Base-by-base conservation (phyloP, 2,797 vertebrate genomes). In the Crax fasciolata region DNA sequence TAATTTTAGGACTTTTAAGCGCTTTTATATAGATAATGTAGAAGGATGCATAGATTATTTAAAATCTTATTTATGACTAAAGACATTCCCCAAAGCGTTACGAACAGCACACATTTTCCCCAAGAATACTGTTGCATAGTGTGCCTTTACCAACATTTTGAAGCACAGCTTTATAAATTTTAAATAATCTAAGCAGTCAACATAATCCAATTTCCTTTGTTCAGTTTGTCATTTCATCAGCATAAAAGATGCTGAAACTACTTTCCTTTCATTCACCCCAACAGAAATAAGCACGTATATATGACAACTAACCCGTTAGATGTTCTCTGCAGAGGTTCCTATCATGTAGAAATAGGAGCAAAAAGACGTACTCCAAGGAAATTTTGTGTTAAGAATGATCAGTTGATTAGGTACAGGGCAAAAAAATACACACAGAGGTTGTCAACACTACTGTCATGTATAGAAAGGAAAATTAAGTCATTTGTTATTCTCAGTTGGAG, bases 391-490 rank as follows among this genome's bases (percentile, higher is more conserved):
- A 24, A 82, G 67, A 94, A 86, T 49, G 59, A 93, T 90, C 73
- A 79, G 66, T 83, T 94, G 84, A 93, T 84, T 81, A 93, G 59
- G 82, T 91, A 94, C 44, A 87, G 63, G 61, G 67, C 55, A 96
- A 91, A 96, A 94, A 96, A 89, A 93, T 80, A 93, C 35, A 90
- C 55, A 77, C 7, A 87, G 71, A 61, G 30, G 44, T 93, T 96
- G 95, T 96, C 96, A 96, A 88, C 95, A 84, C 87, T 76, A 91
- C 80, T 96, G 85, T 93, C 96, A 91, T 41, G 71, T 79, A 95
- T 43, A 96, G 87, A 97, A 96, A 94, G 77, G 89, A 95, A 95
- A 93, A 95, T 82, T 88, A 94, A 93, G n/a, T 72, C 83, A 76
- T 92, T 95, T 95, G 87, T 92, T 95, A 94, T 70, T 93, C 92